phyloP scores from a whole-genome alignment of 2,888 invertebrate species.

The Physocephala rufipes region DNA sequence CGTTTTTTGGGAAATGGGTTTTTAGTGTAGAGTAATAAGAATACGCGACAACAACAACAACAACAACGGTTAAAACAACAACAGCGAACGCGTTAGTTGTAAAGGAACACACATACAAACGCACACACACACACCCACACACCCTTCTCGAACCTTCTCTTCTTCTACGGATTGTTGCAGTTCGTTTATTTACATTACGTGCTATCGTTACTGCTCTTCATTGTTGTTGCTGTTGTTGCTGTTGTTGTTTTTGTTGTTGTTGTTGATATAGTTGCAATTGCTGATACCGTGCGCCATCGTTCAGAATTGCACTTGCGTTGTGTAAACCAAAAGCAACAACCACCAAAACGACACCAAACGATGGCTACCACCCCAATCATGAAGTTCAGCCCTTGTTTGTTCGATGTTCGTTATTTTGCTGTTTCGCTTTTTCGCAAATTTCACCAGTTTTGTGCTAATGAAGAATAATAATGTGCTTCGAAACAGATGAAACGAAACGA shows the following conservation, averaged over 20 bases:
- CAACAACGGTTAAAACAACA: conserved; percentile 44
- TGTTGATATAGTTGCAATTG: conserved; percentile 48
- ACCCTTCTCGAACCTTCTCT: too few species aligned
- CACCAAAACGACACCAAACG: neutral
- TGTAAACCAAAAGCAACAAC: conserved; percentile 9
- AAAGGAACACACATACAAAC: too few species aligned
- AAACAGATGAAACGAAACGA: too few species aligned
- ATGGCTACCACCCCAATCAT: conserved; percentile 6
- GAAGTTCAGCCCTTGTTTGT: neutral
- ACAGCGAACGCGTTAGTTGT: too few species aligned
- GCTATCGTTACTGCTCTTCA: conserved; percentile 45
- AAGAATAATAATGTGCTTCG: too few species aligned
- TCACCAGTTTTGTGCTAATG: too few species aligned
- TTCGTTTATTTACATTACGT: neutral
- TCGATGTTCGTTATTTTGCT: too few species aligned
- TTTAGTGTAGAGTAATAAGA: conserved; percentile 22
- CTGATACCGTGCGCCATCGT: conserved; percentile 29
- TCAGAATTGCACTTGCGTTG: conserved; percentile 29
- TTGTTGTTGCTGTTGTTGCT: conserved; percentile 47
- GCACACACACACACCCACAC: too few species aligned
- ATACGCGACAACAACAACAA: conserved; percentile 34
- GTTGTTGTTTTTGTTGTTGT: conserved; percentile 36
- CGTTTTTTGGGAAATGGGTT: conserved; percentile 17
- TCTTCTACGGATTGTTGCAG: too few species aligned
- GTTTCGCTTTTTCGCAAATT: too few species aligned